Evolutionary conservation across 2,888 invertebrate genomes (phyloP), one percentile per base, ranked within the genome.

Genomic region (Auanema freiburgensis): DNA sequence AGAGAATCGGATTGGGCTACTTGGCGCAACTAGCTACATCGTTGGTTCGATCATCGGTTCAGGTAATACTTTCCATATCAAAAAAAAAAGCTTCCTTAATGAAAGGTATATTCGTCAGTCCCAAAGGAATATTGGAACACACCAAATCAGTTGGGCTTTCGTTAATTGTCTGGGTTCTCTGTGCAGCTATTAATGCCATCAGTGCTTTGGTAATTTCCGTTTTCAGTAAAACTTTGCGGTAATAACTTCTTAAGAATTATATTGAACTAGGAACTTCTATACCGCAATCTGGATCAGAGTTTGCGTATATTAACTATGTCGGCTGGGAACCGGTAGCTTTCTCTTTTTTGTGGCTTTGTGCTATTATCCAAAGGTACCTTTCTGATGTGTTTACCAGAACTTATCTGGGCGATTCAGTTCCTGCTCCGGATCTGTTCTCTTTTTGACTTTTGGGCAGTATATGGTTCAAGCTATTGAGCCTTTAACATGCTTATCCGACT

Each of bases 181-280:
- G 68, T 41, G 72, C 66, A 10, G 52, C 69, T 11, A 18, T 71
- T 18, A 66, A 67, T 53, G 65, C 69, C 63, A 56, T 74, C 8
- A 60, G 70, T 25, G 72, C 69, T 8, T 67, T 74, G 50, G 65
- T 74, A n/a, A 23, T 57, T 14, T 56, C 40, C 18, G 46, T 57
- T 57, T 57, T 57, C 40, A 42, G 16, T 57, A 1, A 10, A 8
- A 16, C 16, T 59, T 21, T 18, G 10, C 52, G 18, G 1, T 51
- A 10, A 42, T 49, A 2, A 8, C 18, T 18, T 12, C 52, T 63
- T 50, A 23, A 72, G 74, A 72, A 71, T 51, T 74, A 67, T 61
- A 71, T 74, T 23, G 74, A 74, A 61, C 62, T 74, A 6, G 74
- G 71, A 11, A 74, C 74, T 5, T 66, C 66, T 43, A 74, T 74